phyloP scores from a whole-genome alignment of 2,113 vertebrate genomes.

The Stercorarius parasiticus region DNA sequence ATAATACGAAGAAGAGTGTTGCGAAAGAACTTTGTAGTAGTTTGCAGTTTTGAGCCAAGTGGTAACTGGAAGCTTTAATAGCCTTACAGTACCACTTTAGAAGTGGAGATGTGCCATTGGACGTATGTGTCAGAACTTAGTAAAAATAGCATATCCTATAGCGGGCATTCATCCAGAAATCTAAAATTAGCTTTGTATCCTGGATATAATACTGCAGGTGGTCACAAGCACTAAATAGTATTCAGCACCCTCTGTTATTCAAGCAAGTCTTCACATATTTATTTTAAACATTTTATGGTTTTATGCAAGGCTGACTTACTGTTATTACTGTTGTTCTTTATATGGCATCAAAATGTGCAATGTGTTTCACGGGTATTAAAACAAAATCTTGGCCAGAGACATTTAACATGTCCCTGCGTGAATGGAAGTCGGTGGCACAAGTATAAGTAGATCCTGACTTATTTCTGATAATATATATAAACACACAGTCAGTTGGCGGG shows the following conservation, averaged over 20 bases:
- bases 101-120: neutral
- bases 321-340: neutral
- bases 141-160: constrained; percentile 6
- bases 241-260: neutral
- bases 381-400: neutral
- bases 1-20: neutral
- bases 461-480: neutral
- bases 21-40: neutral
- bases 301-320: neutral
- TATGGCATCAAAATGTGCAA: neutral
- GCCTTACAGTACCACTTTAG: neutral
- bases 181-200: constrained; percentile 51
- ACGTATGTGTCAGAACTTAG: constrained; percentile 10
- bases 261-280: neutral
- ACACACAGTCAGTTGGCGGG: neutral
- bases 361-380: neutral
- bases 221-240: neutral
- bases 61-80: neutral
- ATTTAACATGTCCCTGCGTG: neutral
- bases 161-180: constrained; percentile 31
- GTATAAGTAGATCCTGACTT: neutral
- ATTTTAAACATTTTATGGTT: neutral
- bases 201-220: neutral
- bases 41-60: neutral
- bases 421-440: neutral